Conservation (phyloP, 2,797 vertebrate species). For the Mormyrus proboscirostris region DNA sequence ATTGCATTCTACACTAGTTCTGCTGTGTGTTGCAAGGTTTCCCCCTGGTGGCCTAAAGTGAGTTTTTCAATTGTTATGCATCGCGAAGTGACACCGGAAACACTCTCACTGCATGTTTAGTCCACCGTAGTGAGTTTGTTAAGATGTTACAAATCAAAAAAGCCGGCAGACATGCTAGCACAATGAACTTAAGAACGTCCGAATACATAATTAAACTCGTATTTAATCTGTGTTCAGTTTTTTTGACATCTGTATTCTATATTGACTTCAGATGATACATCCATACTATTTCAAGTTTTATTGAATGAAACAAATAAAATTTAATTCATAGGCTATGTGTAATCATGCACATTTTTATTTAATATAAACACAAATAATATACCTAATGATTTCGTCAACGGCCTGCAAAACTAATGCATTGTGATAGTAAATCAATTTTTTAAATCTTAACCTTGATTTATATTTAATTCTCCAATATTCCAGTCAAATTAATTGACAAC, state of each 20-base stretch:
- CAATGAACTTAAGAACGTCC: background rate
- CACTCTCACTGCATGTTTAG: background rate
- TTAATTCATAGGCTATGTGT: background rate
- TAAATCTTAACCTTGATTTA: background rate
- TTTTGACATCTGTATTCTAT: background rate
- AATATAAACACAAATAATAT: background rate
- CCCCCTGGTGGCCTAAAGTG: background rate
- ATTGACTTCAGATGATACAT: background rate
- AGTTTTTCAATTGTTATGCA: background rate
- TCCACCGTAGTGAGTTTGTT: background rate
- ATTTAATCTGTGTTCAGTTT: background rate
- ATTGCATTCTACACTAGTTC: background rate
- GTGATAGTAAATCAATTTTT: background rate
- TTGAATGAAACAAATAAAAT: background rate
- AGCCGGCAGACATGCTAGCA: background rate
- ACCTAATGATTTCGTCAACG: background rate
- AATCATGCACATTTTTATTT: background rate
- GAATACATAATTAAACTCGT: background rate
- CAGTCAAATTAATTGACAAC: background rate
- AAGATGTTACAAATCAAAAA: background rate
- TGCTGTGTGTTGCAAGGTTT: constrained; percentile 1
- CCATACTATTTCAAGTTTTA: background rate
- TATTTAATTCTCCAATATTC: background rate
- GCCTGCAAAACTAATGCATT: background rate
- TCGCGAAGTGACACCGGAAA: background rate